Evolutionary conservation across 2,113 vertebrate species (phyloP).

Genomic region (Athene cunicularia): DNA sequence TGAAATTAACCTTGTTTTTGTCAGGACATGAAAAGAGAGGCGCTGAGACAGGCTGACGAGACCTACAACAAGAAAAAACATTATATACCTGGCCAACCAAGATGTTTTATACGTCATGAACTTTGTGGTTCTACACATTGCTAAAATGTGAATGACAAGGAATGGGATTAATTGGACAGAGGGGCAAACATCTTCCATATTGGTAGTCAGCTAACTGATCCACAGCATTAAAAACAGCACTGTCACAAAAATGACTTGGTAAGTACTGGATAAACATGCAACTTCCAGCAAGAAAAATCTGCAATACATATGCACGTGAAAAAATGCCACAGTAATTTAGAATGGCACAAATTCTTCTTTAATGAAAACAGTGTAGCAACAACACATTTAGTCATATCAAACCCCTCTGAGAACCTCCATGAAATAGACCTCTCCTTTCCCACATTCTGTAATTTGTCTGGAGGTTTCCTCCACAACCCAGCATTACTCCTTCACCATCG

Average conservation of each 20-base stretch:
- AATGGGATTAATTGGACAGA: slow-evolving; percentile 71
- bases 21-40: slow-evolving; percentile 98
- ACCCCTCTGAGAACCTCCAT: background rate
- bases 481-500: background rate
- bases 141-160: slow-evolving; percentile 73
- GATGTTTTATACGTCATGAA: background rate
- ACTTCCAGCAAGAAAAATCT: slow-evolving; percentile 1
- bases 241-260: slow-evolving; percentile 29
- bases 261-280: slow-evolving; percentile 36
- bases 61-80: slow-evolving; percentile 76
- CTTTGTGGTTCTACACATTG: slow-evolving; percentile 34
- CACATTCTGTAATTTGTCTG: background rate
- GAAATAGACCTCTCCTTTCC: background rate
- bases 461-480: slow-evolving; percentile 6
- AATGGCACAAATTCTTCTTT: background rate
- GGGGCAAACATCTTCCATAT: slow-evolving; percentile 83
- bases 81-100: background rate
- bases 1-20: slow-evolving; percentile 99
- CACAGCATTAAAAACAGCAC: slow-evolving; percentile 67
- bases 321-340: background rate
- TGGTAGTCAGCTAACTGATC: slow-evolving; percentile 73
- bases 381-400: background rate
- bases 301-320: background rate
- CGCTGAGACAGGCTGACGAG: slow-evolving; percentile 85
- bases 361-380: background rate